Evolutionary conservation across 2,113 vertebrate genomes (phyloP), one percentile per base, ranked within the genome.

Genomic region (Oryzias curvinotus): DNA sequence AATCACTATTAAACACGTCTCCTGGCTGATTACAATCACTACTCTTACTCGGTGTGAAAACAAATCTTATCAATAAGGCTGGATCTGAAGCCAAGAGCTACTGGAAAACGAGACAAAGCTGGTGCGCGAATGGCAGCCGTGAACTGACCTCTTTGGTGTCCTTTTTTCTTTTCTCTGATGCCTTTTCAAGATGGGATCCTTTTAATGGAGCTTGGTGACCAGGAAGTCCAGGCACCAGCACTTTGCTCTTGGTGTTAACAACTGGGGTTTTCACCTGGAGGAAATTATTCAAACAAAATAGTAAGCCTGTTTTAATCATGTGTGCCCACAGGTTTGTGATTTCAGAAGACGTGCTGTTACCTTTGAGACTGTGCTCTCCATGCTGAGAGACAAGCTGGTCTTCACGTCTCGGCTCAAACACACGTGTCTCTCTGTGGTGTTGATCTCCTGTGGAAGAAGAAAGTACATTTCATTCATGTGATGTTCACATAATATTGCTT

Each of bases 221-320:
- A 47, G 96, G 96, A 71, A 97, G 86, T n/a, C 97, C 97, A n/a
- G 97, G 97, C 17, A 93, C 90, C 73, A 99, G 73, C 49, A 98
- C 91, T 90, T 91, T 96, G 76, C 92, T 91, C 64, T 96, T 93
- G 0, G 87, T 71, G 55, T 93, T 95, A 60, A 94, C 85, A 52
- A 96, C 18, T 4, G 96, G 96, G 0, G 94, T 98, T 86, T 95
- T 98, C 50, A 98, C 93, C 97, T 99, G 82, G 46, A 62, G 45
- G 0, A 17, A 2, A 8, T 21, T 4, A 45, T 42, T 23, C 30
- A 14, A 1, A 16, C 13, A 13, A 54, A 18, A 54, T 41, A 28
- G 28, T 26, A 7, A 10, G 17, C 3, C 2, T 10, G 1, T 10
- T 53, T 48, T 36, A 2, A 19, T 18, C 5, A 47, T 6, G 8